Base-by-base conservation (phyloP, 1,140 invertebrate species). In the Nilaparvata lugens region DNA sequence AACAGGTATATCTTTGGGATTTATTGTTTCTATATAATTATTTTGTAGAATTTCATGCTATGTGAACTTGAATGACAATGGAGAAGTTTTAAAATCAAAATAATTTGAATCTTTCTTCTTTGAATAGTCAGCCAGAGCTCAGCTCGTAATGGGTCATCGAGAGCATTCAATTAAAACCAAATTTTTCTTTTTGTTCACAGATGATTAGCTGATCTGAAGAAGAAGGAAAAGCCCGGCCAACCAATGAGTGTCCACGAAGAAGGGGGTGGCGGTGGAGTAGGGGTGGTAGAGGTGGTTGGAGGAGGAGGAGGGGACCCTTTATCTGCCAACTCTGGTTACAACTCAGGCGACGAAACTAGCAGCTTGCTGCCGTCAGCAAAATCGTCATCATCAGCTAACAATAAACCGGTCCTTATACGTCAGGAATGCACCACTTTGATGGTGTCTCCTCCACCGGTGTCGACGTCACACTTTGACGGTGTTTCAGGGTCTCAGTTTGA, bases 381-480 rank as follows among this genome's bases (percentile, higher is more conserved):
- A 45, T 38, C 72, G 31, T 21, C 61, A 53, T 4, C 72, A 72
- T 1, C 63, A 68, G 70, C 65, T 43, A 74, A 69, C 64, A 73
- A 70, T 51, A 91, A 91, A 71, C 89, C 88, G 42, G 85, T 90
- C 24, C 76, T 91, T 58, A 89, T 87, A 76, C 79, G 89, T 59
- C 89, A 91, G 75, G 88, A 91, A 74, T 87, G 88, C 61, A 88
- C 88, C 9, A 82, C 82, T 67, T 78, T 85, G 66, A 76, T 85
- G 66, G 77, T 67, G 11, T 68, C 64, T 54, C 84, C 86, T 7
- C 86, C 87, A 66, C 78, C 78, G 58, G 75, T 80, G 9, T 4
- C 3, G 4, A 28, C 3, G 28, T 28, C 28, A 4, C 9, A 9
- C 28, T 28, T 28, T 28, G 4, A 28, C 28, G 9, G 28, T 28